phyloP scores from a whole-genome alignment of 2,797 vertebrate species.

The Furcifer pardalis region DNA sequence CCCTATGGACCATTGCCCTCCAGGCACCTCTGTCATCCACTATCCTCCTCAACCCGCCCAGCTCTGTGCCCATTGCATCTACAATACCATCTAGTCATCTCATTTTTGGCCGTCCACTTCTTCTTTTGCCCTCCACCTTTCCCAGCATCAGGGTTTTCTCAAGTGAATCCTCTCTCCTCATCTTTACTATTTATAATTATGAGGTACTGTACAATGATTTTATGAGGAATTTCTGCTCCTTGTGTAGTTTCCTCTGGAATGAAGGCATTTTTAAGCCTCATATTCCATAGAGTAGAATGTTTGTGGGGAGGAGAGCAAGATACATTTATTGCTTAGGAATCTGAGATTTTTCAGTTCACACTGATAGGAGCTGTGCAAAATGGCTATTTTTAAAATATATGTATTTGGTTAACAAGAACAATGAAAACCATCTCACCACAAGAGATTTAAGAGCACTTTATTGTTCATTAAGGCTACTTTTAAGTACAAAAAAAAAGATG shows the following conservation, averaged over 20 bases:
- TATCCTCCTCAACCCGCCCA: no score
- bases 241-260: not conserved
- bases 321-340: not conserved
- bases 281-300: not conserved
- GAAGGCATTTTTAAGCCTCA: not conserved
- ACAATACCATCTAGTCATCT: no score
- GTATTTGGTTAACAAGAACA: not conserved
- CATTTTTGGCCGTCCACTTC: no score
- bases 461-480: constrained; percentile 99
- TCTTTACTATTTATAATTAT: no score
- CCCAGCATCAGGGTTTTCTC: no score
- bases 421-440: constrained; percentile 33
- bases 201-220: no score
- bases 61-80: no score
- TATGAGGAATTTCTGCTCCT: not conserved
- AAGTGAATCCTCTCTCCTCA: no score
- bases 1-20: no score
- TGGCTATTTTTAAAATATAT: not conserved
- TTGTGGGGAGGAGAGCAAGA: not conserved
- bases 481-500: constrained; percentile 99
- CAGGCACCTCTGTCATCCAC: no score
- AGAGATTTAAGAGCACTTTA: constrained; percentile 99
- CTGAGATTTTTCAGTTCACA: not conserved
- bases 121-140: no score
- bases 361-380: not conserved